Evolutionary conservation across 92 coral and sea anemone genomes (phyloP), one percentile per base, ranked within the genome.

Genomic region (Parazoanthus swiftii): DNA sequence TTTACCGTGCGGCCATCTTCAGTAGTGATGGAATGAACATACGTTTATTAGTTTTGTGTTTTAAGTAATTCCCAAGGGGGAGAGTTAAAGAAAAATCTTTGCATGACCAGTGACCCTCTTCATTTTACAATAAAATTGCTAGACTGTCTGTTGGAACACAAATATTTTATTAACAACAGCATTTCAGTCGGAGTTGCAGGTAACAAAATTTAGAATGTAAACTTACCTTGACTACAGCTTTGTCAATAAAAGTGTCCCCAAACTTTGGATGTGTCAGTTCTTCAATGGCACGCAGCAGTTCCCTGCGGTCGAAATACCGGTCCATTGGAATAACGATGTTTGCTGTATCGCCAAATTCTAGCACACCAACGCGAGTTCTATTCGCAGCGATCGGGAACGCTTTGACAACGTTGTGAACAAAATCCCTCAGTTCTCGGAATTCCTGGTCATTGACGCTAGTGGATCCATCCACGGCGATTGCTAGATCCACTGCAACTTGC

Each of bases 391-490:
- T 86, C 1, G 89, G 87, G 76, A 95, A 95, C 13, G 90, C 91
- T 86, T 89, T 86, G 85, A 95, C 89, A 33, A 95, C 77, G 56
- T 93, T 90, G 39, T 89, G 88, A 80, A 95, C 89, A 77, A 95
- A 95, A 88, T 95, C 96, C 84, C 81, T 91, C 58, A 94, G 82
- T 14, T 88, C 89, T 23, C 96, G 90, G 90, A 91, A 95, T 67
- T 95, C 98, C 20, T 95, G 83, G 75, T 56, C 68, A 79, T 90
- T 82, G 20, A 97, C 97, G 79, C 98, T 93, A 9, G 65, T 89
- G 20, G 99, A 93, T 54, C 98, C 99, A 81, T 97, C 99, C 15
- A 97, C 84, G 5, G 96, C 99, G 33, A 97, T 89, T 43, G 97
- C 99, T 4, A 97, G 74, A 79, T 97, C 99, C 11, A 91, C 79